These are phyloP conservation scores for Sinelater perroti DNA, from an alignment of 2,888 invertebrate species.

Conservation along the genomic window DNA sequence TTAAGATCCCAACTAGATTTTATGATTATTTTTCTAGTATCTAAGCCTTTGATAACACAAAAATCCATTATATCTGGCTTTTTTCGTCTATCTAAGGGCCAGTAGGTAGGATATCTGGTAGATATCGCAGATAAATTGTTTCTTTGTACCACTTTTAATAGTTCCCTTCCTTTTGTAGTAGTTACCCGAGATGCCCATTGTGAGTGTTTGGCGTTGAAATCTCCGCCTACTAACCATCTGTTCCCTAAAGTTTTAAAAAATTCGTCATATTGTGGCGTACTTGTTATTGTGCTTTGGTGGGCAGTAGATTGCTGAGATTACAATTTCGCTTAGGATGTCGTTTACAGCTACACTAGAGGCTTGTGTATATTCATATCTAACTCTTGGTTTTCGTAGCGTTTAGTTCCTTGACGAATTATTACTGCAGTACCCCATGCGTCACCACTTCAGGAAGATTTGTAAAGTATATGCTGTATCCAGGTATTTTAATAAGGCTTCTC, in stretches of 20 bases:
- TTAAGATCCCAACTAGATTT: neutral
- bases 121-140: conserved; percentile 2
- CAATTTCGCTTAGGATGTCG: too few relatives aligned
- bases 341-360: too few relatives aligned
- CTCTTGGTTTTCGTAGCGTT: too few relatives aligned
- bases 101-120: conserved; percentile 1
- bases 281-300: conserved; percentile 3
- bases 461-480: too few relatives aligned
- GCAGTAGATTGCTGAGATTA: too few relatives aligned
- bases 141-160: conserved; percentile 5
- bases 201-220: neutral
- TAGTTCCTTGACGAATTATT: too few relatives aligned
- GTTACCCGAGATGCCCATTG: conserved; percentile 1
- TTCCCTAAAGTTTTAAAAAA: conserved; percentile 1
- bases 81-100: conserved; percentile 1
- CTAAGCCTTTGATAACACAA: conserved; percentile 1
- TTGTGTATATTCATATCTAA: too few relatives aligned
- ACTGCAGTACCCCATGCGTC: too few relatives aligned
- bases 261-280: neutral
- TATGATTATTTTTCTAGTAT: neutral
- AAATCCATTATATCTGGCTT: neutral
- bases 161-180: conserved; percentile 4
- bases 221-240: too few relatives aligned
- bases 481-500: too few relatives aligned
- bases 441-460: too few relatives aligned